Conservation (phyloP, 1,140 invertebrate genomes). For the Streblospio benedicti region DNA sequence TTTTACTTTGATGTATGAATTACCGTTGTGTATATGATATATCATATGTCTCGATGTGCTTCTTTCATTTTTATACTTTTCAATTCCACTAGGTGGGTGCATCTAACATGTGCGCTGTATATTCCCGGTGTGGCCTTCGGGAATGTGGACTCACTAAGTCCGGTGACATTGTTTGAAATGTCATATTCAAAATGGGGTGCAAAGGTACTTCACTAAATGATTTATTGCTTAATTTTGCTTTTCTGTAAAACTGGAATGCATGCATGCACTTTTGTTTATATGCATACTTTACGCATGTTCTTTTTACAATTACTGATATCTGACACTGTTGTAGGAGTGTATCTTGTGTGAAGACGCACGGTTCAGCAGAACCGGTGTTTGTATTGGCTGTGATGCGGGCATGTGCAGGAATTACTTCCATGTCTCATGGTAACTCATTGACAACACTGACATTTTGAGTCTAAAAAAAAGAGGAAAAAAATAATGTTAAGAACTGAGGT, state of each 20-base stretch:
- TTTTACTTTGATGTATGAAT: too few relatives aligned
- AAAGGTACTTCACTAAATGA: constrained; percentile 50
- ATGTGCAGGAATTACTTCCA: constrained; percentile 96
- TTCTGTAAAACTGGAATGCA: too few relatives aligned
- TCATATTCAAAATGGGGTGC: constrained; percentile 89
- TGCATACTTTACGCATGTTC: neutral
- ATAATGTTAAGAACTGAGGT: too few relatives aligned
- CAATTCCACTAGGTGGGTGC: constrained; percentile 93
- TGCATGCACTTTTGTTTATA: too few relatives aligned
- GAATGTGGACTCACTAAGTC: constrained; percentile 61
- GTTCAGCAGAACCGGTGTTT: constrained; percentile 82
- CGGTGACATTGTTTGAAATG: constrained; percentile 85
- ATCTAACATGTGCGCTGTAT: constrained; percentile 91
- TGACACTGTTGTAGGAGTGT: constrained; percentile 37
- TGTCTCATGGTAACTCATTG: constrained; percentile 72
- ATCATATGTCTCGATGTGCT: too few relatives aligned
- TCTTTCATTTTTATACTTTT: too few relatives aligned
- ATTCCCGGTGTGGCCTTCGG: constrained; percentile 94
- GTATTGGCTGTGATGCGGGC: constrained; percentile 92
- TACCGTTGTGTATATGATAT: too few relatives aligned
- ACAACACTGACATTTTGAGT: neutral
- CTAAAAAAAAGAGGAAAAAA: too few relatives aligned
- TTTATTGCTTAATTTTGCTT: constrained; percentile 1
- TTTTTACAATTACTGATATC: neutral
- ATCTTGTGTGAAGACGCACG: constrained; percentile 73